Percentiles rank a stretch among this genome's conserved stretches.
Evolutionary conservation across 2,888 invertebrate genomes (phyloP).

Genomic region (Ochropacha duplaris): DNA sequence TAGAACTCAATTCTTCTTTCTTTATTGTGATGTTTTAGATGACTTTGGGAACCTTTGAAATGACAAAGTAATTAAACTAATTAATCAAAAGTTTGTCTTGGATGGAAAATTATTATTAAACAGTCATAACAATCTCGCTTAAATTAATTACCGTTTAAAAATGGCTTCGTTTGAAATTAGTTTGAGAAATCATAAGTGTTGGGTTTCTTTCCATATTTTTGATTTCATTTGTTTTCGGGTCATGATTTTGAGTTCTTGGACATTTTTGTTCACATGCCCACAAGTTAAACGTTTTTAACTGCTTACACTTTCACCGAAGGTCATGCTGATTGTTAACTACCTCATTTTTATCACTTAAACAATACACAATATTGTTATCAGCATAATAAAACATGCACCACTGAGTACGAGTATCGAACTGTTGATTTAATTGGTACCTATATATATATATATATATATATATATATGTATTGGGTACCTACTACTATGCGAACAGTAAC

Average conservation of each 20-base stretch:
- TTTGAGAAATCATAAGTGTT: background rate
- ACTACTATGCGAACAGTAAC: too few species aligned
- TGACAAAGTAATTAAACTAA: too few species aligned
- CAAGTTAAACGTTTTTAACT: slow-evolving; percentile 1
- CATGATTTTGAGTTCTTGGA: background rate
- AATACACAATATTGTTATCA: slow-evolving; percentile 38
- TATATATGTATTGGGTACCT: too few species aligned
- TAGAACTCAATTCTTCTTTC: too few species aligned
- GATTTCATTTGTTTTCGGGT: background rate
- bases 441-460: slow-evolving; percentile 11
- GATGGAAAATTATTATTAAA: background rate
- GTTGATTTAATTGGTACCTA: slow-evolving; percentile 12
- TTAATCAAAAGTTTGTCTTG: background rate
- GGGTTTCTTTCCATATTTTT: too few species aligned
- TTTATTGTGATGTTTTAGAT: too few species aligned
- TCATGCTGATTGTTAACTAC: slow-evolving; percentile 46
- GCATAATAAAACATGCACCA: slow-evolving; percentile 35
- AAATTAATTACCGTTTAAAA: background rate
- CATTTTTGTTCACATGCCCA: background rate
- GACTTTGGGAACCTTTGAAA: background rate
- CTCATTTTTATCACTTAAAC: slow-evolving; percentile 34
- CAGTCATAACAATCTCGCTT: background rate
- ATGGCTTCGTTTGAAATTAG: background rate
- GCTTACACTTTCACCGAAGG: slow-evolving; percentile 40
- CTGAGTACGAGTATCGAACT: slow-evolving; percentile 27